Evolutionary conservation across 2,888 invertebrate species (phyloP).

Genomic region (Lasioglossum zephyrum): DNA sequence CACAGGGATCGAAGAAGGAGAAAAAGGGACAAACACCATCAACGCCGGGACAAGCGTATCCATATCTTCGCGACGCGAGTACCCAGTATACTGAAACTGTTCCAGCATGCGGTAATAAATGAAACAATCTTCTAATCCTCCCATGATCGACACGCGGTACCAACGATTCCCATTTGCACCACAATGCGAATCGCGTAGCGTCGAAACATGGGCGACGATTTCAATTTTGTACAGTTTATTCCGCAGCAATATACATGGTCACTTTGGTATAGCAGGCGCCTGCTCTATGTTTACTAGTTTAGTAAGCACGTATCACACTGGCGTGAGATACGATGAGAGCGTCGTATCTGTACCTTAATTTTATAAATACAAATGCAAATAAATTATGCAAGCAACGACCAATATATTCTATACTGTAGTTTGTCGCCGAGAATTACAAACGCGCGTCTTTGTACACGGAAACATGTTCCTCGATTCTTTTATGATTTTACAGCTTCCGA

Average conservation of each 20-base stretch:
- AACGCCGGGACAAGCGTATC: neutral
- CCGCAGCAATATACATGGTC: slow-evolving; percentile 62
- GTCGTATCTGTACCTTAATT: slow-evolving; percentile 79
- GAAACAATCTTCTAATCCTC: slow-evolving; percentile 50
- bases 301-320: slow-evolving; percentile 58
- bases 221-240: slow-evolving; percentile 66
- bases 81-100: slow-evolving; percentile 30
- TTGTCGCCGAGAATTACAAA: neutral
- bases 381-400: slow-evolving; percentile 78
- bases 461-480: neutral
- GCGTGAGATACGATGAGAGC: slow-evolving; percentile 58
- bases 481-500: slow-evolving; percentile 30
- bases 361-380: slow-evolving; percentile 79
- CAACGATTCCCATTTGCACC: slow-evolving; percentile 75
- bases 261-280: slow-evolving; percentile 66
- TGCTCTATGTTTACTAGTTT: slow-evolving; percentile 53
- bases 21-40: neutral
- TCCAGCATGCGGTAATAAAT: slow-evolving; percentile 35
- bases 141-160: slow-evolving; percentile 63
- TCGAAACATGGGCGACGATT: slow-evolving; percentile 67
- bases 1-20: neutral
- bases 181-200: slow-evolving; percentile 75
- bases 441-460: neutral
- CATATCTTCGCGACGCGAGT: slow-evolving; percentile 4
- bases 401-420: neutral